Conservation (phyloP, 1,140 invertebrate genomes). For the Rhopalosiphum padi region DNA sequence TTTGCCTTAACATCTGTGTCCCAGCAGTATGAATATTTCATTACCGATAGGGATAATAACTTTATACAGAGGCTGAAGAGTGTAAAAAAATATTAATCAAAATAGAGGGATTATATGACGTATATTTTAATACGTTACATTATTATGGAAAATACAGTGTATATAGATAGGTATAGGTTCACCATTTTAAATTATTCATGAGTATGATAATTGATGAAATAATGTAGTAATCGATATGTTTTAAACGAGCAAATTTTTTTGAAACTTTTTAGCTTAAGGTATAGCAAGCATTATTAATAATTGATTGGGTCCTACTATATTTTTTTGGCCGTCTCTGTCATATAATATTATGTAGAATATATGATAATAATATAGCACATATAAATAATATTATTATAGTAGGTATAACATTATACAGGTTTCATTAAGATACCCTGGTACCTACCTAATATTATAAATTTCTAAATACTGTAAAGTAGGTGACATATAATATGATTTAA, state of each 20-base stretch:
- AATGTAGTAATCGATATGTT: not conserved
- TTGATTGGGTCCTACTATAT: not conserved
- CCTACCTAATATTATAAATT: too few species aligned
- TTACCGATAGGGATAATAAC: not conserved
- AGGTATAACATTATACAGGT: too few species aligned
- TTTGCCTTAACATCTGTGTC: not conserved
- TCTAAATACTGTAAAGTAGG: too few species aligned
- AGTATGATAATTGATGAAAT: not conserved
- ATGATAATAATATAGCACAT: too few species aligned
- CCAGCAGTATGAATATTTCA: constrained; percentile 7
- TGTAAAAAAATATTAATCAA: constrained; percentile 7
- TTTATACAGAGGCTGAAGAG: not conserved
- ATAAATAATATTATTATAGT: not conserved
- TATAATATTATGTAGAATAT: not conserved
- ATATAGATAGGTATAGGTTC: not conserved
- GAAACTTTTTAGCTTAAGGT: not conserved
- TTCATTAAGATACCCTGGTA: too few species aligned
- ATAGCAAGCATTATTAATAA: not conserved
- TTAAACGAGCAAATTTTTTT: not conserved
- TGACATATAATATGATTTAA: too few species aligned
- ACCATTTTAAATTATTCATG: not conserved
- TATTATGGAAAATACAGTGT: not conserved
- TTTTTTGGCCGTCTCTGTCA: not conserved
- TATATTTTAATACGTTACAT: constrained; percentile 6
- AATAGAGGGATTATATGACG: not conserved